Evolutionary conservation across 2,888 invertebrate genomes (phyloP).

Genomic region (Diloba caeruleocephala): DNA sequence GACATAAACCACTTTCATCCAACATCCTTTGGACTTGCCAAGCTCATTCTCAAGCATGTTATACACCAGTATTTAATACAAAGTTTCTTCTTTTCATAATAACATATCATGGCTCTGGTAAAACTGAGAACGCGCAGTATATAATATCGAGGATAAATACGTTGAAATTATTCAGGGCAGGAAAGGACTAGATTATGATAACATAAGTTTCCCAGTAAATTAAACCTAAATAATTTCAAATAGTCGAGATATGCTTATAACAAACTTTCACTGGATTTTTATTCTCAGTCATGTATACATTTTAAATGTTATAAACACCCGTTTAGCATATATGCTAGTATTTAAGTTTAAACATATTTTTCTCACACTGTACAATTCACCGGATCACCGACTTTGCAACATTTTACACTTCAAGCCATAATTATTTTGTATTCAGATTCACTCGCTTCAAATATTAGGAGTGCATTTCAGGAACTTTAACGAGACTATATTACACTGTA

Average conservation of each 20-base stretch:
- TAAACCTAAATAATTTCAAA: conserved; percentile 44
- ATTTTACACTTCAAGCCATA: conserved; percentile 23
- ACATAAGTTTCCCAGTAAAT: conserved; percentile 44
- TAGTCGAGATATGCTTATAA: conserved; percentile 44
- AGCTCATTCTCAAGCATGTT: conserved; percentile 31
- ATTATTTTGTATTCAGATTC: conserved; percentile 32
- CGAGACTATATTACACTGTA: conserved; percentile 57
- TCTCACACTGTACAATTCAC: neutral
- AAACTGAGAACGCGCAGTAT: conserved; percentile 47
- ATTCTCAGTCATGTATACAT: conserved; percentile 22
- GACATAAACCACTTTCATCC: conserved; percentile 36
- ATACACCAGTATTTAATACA: conserved; percentile 29
- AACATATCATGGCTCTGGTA: conserved; percentile 32
- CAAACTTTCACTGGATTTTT: conserved; percentile 26
- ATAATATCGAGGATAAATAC: conserved; percentile 48
- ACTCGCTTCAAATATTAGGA: conserved; percentile 42
- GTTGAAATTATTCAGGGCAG: conserved; percentile 46
- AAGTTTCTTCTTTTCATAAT: conserved; percentile 16
- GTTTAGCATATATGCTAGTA: conserved; percentile 18
- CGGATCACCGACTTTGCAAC: conserved; percentile 23
- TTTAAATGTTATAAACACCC: conserved; percentile 19
- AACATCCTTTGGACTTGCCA: conserved; percentile 21
- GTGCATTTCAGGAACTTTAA: conserved; percentile 54
- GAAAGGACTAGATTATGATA: conserved; percentile 52
- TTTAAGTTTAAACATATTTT: conserved; percentile 6